These are phyloP conservation scores for Sakesphorus luctuosus DNA, from an alignment of 2,113 vertebrate genomes.

Conservation along the genomic window DNA sequence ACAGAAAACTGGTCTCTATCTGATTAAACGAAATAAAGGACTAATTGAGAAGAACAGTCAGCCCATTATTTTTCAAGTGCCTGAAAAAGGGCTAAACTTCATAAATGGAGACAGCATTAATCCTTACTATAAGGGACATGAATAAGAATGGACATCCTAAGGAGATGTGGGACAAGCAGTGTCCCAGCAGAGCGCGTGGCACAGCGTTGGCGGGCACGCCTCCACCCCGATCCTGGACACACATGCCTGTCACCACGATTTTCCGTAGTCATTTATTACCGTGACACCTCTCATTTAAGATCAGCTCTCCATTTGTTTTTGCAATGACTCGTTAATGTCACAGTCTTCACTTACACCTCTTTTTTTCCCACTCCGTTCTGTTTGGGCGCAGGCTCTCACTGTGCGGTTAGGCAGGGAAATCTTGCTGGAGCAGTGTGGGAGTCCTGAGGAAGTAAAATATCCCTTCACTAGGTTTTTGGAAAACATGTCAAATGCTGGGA, in stretches of 20 bases:
- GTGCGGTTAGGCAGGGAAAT: rapidly evolving
- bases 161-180: background rate
- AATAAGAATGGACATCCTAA: background rate
- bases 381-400: background rate
- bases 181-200: rapidly evolving
- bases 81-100: background rate
- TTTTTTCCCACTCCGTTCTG: background rate
- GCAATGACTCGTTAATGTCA: background rate
- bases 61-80: background rate
- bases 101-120: background rate
- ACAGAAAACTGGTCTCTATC: conserved; percentile 24
- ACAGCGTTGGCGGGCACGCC: rapidly evolving
- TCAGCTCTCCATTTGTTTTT: background rate
- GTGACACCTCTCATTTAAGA: background rate
- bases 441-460: background rate
- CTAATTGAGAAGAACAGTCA: background rate
- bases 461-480: background rate
- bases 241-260: background rate
- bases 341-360: background rate
- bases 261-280: background rate
- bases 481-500: background rate
- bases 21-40: conserved; percentile 34
- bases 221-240: background rate
- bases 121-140: background rate
- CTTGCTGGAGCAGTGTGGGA: background rate